Evolutionary conservation across 2,113 vertebrate species (phyloP).

Genomic region (Ptyas mucosa): DNA sequence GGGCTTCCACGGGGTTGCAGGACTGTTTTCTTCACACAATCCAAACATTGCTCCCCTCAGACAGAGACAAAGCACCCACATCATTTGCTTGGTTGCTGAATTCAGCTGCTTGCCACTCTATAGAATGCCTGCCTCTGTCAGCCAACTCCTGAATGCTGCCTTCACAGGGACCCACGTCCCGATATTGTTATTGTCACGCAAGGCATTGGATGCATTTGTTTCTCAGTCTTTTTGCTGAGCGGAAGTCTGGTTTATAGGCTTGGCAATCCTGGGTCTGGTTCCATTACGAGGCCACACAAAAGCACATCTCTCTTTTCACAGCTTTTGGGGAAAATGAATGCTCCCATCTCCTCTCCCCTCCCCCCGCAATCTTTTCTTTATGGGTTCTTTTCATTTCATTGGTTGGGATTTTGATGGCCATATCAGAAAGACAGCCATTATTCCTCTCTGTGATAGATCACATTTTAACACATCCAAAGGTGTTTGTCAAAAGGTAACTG

Average conservation of each 20-base stretch:
- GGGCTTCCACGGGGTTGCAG: background rate
- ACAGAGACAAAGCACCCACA: background rate
- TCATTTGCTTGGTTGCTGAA: conserved; percentile 5
- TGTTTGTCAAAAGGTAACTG: background rate
- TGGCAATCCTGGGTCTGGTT: conserved; percentile 24
- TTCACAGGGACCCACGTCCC: background rate
- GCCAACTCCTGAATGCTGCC: background rate
- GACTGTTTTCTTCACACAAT: conserved; percentile 4
- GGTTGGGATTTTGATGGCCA: conserved; percentile 43
- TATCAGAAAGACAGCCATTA: conserved; percentile 48
- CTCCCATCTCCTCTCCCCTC: background rate
- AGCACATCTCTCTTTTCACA: conserved; percentile 46
- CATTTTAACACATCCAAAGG: conserved; percentile 57
- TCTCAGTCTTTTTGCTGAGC: conserved; percentile 29
- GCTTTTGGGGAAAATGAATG: conserved; percentile 32
- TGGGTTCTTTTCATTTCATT: conserved; percentile 23
- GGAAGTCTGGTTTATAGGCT: conserved; percentile 1
- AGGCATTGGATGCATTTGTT: conserved; percentile 27
- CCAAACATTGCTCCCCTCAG: background rate
- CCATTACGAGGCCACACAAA: conserved; percentile 40
- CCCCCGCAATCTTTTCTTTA: background rate
- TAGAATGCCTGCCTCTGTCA: conserved; percentile 30
- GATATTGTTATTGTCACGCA: conserved; percentile 20
- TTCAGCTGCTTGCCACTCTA: background rate
- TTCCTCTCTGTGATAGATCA: conserved; percentile 54